Base-by-base conservation (phyloP, 1,140 invertebrate genomes). In the Drosophila baimaii region DNA sequence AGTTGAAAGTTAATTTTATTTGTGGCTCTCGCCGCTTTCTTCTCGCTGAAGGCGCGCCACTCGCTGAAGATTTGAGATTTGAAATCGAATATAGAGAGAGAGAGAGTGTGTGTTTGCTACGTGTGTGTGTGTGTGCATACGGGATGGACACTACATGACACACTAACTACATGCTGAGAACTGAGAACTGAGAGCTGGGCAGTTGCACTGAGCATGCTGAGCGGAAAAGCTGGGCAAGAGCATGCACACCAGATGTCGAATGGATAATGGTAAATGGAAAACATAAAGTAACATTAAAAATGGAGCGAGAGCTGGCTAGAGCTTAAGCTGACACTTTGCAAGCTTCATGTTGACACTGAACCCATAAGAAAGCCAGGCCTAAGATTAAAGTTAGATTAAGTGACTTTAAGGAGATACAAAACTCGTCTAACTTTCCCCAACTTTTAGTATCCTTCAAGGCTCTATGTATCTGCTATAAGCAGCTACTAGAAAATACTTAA, bases 41-140 rank as follows among this genome's bases (percentile, higher is more conserved):
- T 64, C 27, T 29, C 21, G 46, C 61, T 80, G 64, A 66, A 54
- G 43, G 29, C 65, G 35, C 47, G 29, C 44, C 65, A 70, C 69
- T 56, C 52, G 41, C 59, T 76, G 52, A 47, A 79, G 52, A 63
- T 71, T 68, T n/a, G 35, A 43, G 25, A 37, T 29, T 46, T 66
- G 19, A 68, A 17, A n/a, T 54, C 23, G 15, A 29, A 31, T 46
- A 15, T 19, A 23, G n/a, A 41, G 4, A 54, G 17, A 54, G 46
- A 65, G 35, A 33, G 27, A 25, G 31, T 25, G 46, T 49, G 46
- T 29, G 46, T 41, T 13, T 19, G 33, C 35, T 65, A 65, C 65
- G 31, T 44, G 47, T 49, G 46, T 49, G 46, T n/a, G 15, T 37
- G 25, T 61, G 58, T 61, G 44, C 31, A 3, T 5, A 47, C 5